Percentiles rank a stretch among this genome's conserved stretches.
Evolutionary conservation across 2,113 vertebrate genomes (phyloP).

Genomic region (Rissa tridactyla): DNA sequence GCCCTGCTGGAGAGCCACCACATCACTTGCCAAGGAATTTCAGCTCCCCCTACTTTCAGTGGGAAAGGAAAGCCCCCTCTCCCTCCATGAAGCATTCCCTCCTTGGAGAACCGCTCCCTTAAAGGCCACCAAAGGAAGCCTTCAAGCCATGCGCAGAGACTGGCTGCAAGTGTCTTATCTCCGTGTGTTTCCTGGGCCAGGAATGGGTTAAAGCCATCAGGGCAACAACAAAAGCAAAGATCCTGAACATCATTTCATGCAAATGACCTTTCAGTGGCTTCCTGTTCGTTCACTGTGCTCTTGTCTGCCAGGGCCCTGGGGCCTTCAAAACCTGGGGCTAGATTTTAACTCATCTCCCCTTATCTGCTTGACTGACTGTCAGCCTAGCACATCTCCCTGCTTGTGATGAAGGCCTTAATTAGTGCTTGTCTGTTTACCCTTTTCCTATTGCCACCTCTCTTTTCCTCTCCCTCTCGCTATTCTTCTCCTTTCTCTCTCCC

Average conservation of each 20-base stretch:
- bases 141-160: not conserved
- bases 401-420: conserved; percentile 94
- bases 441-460: conserved; percentile 68
- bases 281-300: conserved; percentile 81
- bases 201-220: conserved; percentile 45
- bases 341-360: conserved; percentile 90
- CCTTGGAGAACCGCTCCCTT: not conserved
- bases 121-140: not conserved
- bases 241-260: conserved; percentile 81
- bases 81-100: not conserved
- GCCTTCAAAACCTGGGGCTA: conserved; percentile 84
- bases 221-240: conserved; percentile 76
- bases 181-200: not conserved
- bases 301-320: conserved; percentile 87
- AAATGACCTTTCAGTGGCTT: conserved; percentile 90
- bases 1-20: not conserved
- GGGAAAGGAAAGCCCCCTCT: not conserved
- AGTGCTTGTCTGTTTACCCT: conserved; percentile 79
- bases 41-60: not conserved
- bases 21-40: not conserved
- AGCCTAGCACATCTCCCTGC: conserved; percentile 88
- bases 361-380: conserved; percentile 99
- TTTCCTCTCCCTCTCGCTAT: conserved; percentile 45
- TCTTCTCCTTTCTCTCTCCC: conserved; percentile 62
- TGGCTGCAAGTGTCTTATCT: not conserved